Base-by-base conservation (phyloP, 2,113 vertebrate species). In the Lepus europaeus region DNA sequence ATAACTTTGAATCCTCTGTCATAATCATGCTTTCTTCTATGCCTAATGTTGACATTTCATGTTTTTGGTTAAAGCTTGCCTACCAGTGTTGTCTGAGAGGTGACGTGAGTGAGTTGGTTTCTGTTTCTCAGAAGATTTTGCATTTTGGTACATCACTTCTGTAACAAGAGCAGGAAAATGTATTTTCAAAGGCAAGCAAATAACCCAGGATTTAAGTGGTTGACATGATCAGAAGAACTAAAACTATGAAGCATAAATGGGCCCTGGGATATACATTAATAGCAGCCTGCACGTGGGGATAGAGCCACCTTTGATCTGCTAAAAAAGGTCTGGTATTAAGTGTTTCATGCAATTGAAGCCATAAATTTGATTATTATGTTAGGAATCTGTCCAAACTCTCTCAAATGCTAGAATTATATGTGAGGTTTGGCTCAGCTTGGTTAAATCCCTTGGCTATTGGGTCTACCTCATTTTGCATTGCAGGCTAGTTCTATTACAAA, bases 151-250 rank as follows among this genome's bases (percentile, higher is more conserved):
- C 11, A 45, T 81, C 12, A 33, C 33, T 68, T 81, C 63, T 68
- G 0, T 83, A 72, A 72, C 56, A 29, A 83, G 29, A 87, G 9
- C 6, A 88, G 49, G 39, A 16, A 87, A 95, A 83, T 72, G 20
- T n/a, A 78, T 61, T 87, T 93, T 90, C 72, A 87, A 79, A 72
- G n/a, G 53, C 4, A 13, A 88, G 20, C 8, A 88, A 95, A 90
- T 64, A 83, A 78, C 31, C 56, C 9, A 29, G 20, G n/a, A 10
- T 3, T 74, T 83, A 61, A 73, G 29, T 68, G 81, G 56, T 36
- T 36, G 70, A 16, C 79, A 79, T 61, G 27, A 87, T 23, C 25
- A 17, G 33, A 82, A 86, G 61, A 89, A 59, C 7, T 53, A n/a
- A 61, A 70, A 6, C 19, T 92, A 51, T 86, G 61, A 77, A 72